Conservation (phyloP, 1,140 invertebrate species). For the Mercenaria mercenaria region DNA sequence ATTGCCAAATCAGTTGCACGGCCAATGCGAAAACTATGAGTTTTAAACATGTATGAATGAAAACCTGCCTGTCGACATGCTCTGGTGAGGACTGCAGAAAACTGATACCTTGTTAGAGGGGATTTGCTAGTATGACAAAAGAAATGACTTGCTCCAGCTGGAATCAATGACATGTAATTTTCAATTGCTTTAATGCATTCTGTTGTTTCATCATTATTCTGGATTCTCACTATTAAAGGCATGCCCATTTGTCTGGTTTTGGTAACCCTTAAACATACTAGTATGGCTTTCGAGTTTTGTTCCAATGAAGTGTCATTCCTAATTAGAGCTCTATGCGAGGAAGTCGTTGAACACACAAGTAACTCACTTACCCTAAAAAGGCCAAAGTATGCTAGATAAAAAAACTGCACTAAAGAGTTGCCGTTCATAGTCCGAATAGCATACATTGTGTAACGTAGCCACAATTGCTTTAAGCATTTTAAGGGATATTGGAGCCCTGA, state of each 20-base stretch:
- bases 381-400: neutral
- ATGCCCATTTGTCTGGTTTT: slow-evolving; percentile 30
- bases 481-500: neutral
- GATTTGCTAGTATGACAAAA: neutral
- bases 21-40: slow-evolving; percentile 35
- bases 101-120: neutral
- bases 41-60: neutral
- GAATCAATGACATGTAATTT: no score
- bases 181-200: no score
- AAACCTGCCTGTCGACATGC: neutral
- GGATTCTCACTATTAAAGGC: neutral
- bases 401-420: neutral
- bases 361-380: slow-evolving; percentile 28
- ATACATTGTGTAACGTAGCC: neutral
- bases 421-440: neutral
- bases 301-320: neutral
- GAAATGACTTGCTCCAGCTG: no score
- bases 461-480: neutral
- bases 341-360: neutral
- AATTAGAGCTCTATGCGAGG: neutral
- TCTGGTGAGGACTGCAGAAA: neutral
- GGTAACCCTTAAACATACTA: neutral
- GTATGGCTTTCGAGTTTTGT: neutral
- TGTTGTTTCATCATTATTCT: neutral
- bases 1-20: neutral